A percentile compares a stretch with the other conserved stretches of the same genome.
Evolutionary conservation across 2,113 vertebrate genomes (phyloP).

Genomic region (Aphyosemion australe): DNA sequence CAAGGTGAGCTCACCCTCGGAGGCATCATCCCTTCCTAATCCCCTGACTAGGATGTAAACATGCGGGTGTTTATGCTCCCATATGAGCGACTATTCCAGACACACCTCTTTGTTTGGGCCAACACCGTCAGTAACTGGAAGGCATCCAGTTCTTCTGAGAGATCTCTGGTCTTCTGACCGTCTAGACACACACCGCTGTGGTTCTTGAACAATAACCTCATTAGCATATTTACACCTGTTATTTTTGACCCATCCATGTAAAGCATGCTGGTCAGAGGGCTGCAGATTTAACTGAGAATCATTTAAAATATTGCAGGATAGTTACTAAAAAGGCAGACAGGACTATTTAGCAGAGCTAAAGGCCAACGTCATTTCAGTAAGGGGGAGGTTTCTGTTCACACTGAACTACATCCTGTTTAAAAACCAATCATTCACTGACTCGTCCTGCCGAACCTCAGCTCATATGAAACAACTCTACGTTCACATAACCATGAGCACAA

Average conservation of each 20-base stretch:
- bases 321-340: background rate
- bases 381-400: too few species aligned
- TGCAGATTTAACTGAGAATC: background rate
- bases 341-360: slow-evolving; percentile 12
- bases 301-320: too few species aligned
- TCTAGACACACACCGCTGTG: slow-evolving; percentile 55
- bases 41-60: slow-evolving; percentile 49
- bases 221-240: slow-evolving; percentile 60
- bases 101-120: slow-evolving; percentile 16
- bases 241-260: slow-evolving; percentile 49
- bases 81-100: slow-evolving; percentile 1
- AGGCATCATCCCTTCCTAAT: slow-evolving; percentile 53
- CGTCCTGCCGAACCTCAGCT: background rate
- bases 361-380: slow-evolving; percentile 32
- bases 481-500: slow-evolving; percentile 48
- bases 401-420: slow-evolving; percentile 4
- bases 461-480: slow-evolving; percentile 27
- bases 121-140: slow-evolving; percentile 61
- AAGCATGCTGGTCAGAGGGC: slow-evolving; percentile 2
- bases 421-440: slow-evolving; percentile 5
- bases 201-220: slow-evolving; percentile 68
- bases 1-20: slow-evolving; percentile 61
- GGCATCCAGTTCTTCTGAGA: slow-evolving; percentile 55
- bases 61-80: slow-evolving; percentile 34
- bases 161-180: slow-evolving; percentile 54